Base-by-base conservation (phyloP, 2,113 vertebrate genomes). In the Chitala chitala region DNA sequence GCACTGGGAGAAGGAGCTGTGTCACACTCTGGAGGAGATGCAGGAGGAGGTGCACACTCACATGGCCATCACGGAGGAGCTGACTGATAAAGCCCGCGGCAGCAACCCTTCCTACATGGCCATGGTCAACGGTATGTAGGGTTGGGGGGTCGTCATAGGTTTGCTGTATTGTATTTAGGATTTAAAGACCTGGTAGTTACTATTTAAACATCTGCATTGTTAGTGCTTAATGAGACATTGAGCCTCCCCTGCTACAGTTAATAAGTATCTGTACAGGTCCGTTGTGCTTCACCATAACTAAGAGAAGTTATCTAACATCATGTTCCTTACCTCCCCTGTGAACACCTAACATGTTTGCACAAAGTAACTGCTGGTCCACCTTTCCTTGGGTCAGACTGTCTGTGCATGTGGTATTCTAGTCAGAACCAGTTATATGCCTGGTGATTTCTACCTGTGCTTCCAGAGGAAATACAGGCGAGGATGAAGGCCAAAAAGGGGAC, bases 41-140 rank as follows among this genome's bases (percentile, higher is more conserved):
- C 91, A 84, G 68, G 93, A 95, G 64, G 97, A 99, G 80, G 89
- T 98, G 64, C 91, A 94, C 31, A 85, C 91, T 59, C 97, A 98
- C 84, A 98, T 99, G 96, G 94, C 93, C 71, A 89, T 98, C 75
- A 98, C 96, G 0, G 95, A 96, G 80, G 97, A 98, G 31, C 92
- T 99, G 51, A 99, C 97, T 70, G 95, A 93, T 81, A 98, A 95
- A 87, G 97, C 95, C 56, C 88, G 94, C 15, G 94, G 93, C 81
- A 95, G 82, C 88, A 96, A 92, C 84, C 95, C 93, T 74, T 93
- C 93, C 82, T 99, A 95, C 84, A 92, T 99, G 84, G 89, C 92
- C 4, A 91, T 94, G 80, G 91, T 90, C 82, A 96, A 98, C 24
- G 97, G 97, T 99, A 87, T 80, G 90, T n/a, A 46, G 17, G 22